These are phyloP conservation scores for Xenopus petersii DNA, from an alignment of 2,797 vertebrate species.

Conservation along the genomic window DNA sequence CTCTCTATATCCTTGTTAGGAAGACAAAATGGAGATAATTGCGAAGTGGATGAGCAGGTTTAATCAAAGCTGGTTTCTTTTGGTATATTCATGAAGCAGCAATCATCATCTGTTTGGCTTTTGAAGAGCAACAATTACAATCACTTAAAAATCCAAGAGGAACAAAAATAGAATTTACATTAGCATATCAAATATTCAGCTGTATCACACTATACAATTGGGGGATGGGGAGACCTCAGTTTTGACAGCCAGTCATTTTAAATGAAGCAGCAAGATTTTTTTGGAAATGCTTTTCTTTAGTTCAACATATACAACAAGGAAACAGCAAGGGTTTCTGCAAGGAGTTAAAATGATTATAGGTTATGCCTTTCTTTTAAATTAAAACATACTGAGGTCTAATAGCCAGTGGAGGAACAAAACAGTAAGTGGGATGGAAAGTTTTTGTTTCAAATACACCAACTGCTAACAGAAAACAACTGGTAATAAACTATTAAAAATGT, in stretches of 20 bases:
- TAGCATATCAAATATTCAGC: slow-evolving; percentile 84
- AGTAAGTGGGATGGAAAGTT: neutral
- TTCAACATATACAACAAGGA: neutral
- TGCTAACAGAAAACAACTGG: too few species aligned
- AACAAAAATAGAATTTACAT: slow-evolving; percentile 80
- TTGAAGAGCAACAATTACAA: slow-evolving; percentile 85
- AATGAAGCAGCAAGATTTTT: slow-evolving; percentile 65
- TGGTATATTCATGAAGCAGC: slow-evolving; percentile 79
- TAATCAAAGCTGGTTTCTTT: slow-evolving; percentile 81
- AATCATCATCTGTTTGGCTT: slow-evolving; percentile 83
- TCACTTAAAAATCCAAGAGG: slow-evolving; percentile 78
- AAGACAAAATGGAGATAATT: slow-evolving; percentile 79
- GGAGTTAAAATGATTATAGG: neutral
- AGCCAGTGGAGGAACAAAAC: too few species aligned
- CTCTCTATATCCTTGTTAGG: slow-evolving; percentile 67
- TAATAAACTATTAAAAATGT: too few species aligned
- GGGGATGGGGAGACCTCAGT: slow-evolving; percentile 67
- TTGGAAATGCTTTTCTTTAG: slow-evolving; percentile 51
- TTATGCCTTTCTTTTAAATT: too few species aligned
- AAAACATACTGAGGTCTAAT: too few species aligned
- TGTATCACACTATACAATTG: slow-evolving; percentile 75
- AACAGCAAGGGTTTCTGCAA: neutral
- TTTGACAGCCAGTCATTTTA: slow-evolving; percentile 71
- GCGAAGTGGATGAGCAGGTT: slow-evolving; percentile 78
- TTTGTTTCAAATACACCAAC: neutral